phyloP scores from a whole-genome alignment of 2,113 vertebrate genomes.

The Oryzias javanicus region DNA sequence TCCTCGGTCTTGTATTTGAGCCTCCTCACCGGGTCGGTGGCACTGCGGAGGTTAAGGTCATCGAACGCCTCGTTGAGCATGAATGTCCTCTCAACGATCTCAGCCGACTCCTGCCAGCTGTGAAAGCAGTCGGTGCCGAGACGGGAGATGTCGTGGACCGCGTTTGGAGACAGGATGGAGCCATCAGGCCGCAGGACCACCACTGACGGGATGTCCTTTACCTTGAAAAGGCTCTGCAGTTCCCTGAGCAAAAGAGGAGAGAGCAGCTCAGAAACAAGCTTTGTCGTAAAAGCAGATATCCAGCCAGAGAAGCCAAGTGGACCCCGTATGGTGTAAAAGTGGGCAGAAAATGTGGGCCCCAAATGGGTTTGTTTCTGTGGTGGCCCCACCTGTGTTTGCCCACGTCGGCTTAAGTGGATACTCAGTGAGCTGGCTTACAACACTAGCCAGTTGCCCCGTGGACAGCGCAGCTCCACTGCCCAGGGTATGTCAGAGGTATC shows the following conservation, averaged over 20 bases:
- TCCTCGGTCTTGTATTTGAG: constrained; percentile 85
- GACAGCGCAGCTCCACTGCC: too few species aligned
- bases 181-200: constrained; percentile 85
- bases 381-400: too few species aligned
- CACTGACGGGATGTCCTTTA: constrained; percentile 78
- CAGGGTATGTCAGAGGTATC: too few species aligned
- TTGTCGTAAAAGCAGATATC: too few species aligned
- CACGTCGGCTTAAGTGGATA: too few species aligned
- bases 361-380: too few species aligned
- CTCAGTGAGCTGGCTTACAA: too few species aligned
- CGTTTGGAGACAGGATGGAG: constrained; percentile 80
- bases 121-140: constrained; percentile 79
- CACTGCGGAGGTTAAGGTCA: constrained; percentile 71
- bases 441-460: too few species aligned
- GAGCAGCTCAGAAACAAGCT: not conserved
- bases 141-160: constrained; percentile 79
- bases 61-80: constrained; percentile 83
- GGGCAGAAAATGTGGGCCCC: too few species aligned
- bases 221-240: constrained; percentile 79
- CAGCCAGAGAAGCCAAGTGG: too few species aligned
- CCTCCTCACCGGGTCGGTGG: constrained; percentile 82
- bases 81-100: constrained; percentile 87
- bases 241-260: constrained; percentile 71
- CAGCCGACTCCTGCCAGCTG: constrained; percentile 87
- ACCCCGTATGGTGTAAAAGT: too few species aligned